Percentiles rank a stretch among this genome's conserved stretches.
phyloP scores from a whole-genome alignment of 2,797 vertebrate species.

The Champsocephalus gunnari region DNA sequence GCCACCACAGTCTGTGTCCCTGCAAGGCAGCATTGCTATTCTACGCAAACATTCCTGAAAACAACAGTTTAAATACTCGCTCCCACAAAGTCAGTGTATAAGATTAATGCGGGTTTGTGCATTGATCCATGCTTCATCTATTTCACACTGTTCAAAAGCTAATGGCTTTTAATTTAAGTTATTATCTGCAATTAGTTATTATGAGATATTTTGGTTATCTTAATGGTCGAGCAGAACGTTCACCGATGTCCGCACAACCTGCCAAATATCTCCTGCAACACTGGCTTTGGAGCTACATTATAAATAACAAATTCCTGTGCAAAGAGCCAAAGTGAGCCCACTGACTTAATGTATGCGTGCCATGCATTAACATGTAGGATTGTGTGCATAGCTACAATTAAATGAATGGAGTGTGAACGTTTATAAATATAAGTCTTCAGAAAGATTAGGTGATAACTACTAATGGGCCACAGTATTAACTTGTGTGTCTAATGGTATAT shows the following conservation, averaged over 20 bases:
- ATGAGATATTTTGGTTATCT: background rate
- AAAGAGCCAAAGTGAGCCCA: background rate
- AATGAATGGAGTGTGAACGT: constrained; percentile 36
- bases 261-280: background rate
- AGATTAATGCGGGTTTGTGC: constrained; percentile 17
- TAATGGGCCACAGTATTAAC: constrained; percentile 31
- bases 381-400: background rate
- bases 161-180: constrained; percentile 6
- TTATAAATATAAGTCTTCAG: constrained; percentile 27
- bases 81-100: constrained; percentile 16
- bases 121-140: background rate
- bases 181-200: background rate
- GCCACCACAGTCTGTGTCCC: constrained; percentile 41
- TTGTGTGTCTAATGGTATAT: constrained; percentile 38
- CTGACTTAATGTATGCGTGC: background rate
- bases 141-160: background rate
- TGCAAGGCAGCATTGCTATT: constrained; percentile 49
- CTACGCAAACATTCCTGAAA: constrained; percentile 43
- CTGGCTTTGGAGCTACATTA: background rate
- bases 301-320: background rate
- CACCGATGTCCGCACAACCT: background rate
- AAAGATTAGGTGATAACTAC: constrained; percentile 55
- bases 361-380: background rate
- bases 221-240: background rate
- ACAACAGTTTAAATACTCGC: constrained; percentile 47